Evolutionary conservation across 2,797 vertebrate genomes (phyloP).

Genomic region (Spinus olivaceus): DNA sequence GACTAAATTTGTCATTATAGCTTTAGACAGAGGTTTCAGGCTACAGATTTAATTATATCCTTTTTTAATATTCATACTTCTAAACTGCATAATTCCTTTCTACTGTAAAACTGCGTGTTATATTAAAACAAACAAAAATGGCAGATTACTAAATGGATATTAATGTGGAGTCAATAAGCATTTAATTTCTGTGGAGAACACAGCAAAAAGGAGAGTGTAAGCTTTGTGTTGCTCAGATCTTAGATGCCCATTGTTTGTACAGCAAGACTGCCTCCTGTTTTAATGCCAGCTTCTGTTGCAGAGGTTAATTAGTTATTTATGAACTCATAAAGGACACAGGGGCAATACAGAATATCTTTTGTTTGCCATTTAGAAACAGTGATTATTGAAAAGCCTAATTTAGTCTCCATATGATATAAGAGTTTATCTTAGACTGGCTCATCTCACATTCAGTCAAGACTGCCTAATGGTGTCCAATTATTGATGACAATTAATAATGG

Average conservation of each 20-base stretch:
- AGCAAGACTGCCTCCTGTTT: constrained; percentile 45
- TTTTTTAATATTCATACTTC: constrained; percentile 87
- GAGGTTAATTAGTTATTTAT: constrained; percentile 75
- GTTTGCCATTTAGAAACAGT: constrained; percentile 62
- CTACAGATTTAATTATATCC: constrained; percentile 87
- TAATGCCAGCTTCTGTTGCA: constrained; percentile 33
- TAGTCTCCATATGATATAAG: constrained; percentile 43
- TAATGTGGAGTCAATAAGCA: constrained; percentile 79
- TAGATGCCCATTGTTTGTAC: background rate
- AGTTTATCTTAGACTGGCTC: constrained; percentile 31
- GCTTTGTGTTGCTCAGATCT: constrained; percentile 37
- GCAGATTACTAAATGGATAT: constrained; percentile 83
- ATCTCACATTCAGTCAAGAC: constrained; percentile 45
- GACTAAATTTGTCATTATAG: constrained; percentile 88
- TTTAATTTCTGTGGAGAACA: constrained; percentile 76
- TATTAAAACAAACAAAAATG: constrained; percentile 85
- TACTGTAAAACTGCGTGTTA: constrained; percentile 78
- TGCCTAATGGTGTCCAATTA: constrained; percentile 33
- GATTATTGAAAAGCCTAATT: constrained; percentile 70
- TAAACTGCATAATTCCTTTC: constrained; percentile 84
- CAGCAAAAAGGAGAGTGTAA: constrained; percentile 15
- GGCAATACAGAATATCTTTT: constrained; percentile 61
- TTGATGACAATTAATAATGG: constrained; percentile 38
- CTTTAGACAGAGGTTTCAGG: constrained; percentile 85
- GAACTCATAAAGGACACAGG: constrained; percentile 66